Evolutionary conservation across 2,888 invertebrate genomes (phyloP).

Genomic region (Oscheius sp.): DNA sequence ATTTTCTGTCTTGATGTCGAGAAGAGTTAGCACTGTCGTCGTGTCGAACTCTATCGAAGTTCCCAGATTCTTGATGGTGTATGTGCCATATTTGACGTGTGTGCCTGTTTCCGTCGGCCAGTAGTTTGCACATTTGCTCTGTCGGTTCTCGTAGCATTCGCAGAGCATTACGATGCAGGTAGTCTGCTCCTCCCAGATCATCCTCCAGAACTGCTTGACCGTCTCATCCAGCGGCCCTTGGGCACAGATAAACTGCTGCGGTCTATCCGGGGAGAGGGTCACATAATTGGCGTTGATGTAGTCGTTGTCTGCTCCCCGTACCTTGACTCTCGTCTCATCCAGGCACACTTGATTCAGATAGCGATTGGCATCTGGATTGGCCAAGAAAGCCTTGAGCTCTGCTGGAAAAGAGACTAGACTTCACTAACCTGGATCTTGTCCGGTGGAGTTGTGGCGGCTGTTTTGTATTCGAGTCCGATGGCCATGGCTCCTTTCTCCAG

Average conservation of each 20-base stretch:
- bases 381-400: neutral
- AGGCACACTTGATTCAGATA: constrained; percentile 5
- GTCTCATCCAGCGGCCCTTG: constrained; percentile 59
- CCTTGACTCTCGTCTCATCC: constrained; percentile 39
- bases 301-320: constrained; percentile 36
- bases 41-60: neutral
- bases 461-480: neutral
- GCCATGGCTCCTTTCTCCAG: neutral
- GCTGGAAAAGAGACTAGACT: neutral
- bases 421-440: no score
- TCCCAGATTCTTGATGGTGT: constrained; percentile 13
- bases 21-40: constrained; percentile 7
- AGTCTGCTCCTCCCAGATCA: constrained; percentile 50
- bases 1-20: constrained; percentile 14
- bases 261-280: constrained; percentile 30
- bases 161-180: constrained; percentile 51
- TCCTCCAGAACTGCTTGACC: constrained; percentile 58
- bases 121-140: constrained; percentile 46
- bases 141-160: constrained; percentile 46
- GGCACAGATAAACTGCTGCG: constrained; percentile 53
- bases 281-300: constrained; percentile 58
- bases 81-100: constrained; percentile 33
- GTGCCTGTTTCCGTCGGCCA: constrained; percentile 42
- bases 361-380: neutral
- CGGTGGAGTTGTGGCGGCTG: neutral